Evolutionary conservation across 2,113 vertebrate species (phyloP), one percentile per base, ranked within the genome.

Genomic region (Suricata suricatta): DNA sequence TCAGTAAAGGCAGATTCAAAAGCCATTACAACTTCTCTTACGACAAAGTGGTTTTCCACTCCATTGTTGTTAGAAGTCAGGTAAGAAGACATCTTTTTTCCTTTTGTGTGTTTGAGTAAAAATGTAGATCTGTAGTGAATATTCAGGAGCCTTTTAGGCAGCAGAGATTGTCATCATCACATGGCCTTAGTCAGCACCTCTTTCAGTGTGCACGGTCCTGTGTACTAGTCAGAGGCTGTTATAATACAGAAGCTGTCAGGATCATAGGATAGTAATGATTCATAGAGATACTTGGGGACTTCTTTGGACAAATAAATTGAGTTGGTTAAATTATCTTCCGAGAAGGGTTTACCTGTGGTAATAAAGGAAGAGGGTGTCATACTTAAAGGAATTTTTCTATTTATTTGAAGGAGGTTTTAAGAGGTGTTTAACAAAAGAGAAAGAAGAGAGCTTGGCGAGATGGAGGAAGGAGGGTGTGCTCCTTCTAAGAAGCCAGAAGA

Each of bases 51-150:
- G 99, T 79, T 98, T 82, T 99, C 99, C 31, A 99, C 99, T 25
- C 99, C 99, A 41, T 98, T 99, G 90, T 98, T 99, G 89, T 98
- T 99, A 97, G 99, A 99, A 98, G 99, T 99, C 98, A 99, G 99
- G 99, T 99, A 98, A 97, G 94, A 35, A 38, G 29, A 14, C 15
- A 2, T 52, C 81, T 50, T 89, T 89, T 90, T 69, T 76, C 41
- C 3, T 1, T 54, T 95, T 29, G 52, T 16, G 25, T 76, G 35
- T 92, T 52, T 88, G 79, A 95, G 10, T 89, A 25, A 93, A 85
- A 89, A 31, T 68, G 21, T 69, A n/a, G n/a, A 47, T 93, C 57
- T 95, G 47, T 63, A 44, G 33, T 83, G 60, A 38, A 69, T 82
- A 23, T 85, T 63, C 14, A 76, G 74, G 57, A 84, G 33, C 29